A percentile compares a stretch with the other conserved stretches of the same genome.
Conservation (phyloP, 2,113 vertebrate species). For the Canis aureus region DNA sequence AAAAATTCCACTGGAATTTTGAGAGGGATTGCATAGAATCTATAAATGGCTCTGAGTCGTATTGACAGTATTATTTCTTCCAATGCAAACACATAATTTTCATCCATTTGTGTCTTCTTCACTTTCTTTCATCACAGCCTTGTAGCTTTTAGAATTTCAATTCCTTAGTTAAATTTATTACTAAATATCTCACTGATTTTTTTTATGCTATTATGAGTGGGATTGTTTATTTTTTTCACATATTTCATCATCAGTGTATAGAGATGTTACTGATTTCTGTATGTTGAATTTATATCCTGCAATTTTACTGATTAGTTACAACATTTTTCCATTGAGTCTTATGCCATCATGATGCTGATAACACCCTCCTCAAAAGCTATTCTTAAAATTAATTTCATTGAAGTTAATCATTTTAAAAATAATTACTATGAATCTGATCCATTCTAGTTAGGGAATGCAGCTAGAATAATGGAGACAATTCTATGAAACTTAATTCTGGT, state of each 20-base stretch:
- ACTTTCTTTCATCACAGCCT: background rate
- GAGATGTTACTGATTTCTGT: background rate
- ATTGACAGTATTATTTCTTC: background rate
- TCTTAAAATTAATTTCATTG: background rate
- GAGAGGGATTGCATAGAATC: background rate
- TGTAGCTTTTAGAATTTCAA: background rate
- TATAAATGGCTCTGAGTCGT: background rate
- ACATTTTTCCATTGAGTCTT: background rate
- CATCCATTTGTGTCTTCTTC: background rate
- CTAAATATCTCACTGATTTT: background rate
- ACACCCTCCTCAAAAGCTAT: background rate
- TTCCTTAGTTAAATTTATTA: background rate
- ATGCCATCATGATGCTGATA: background rate
- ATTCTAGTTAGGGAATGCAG: background rate
- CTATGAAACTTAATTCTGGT: background rate
- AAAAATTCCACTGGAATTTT: background rate
- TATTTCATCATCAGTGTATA: background rate
- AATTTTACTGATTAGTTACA: background rate
- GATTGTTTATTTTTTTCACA: background rate
- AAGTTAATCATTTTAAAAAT: background rate
- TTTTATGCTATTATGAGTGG: background rate
- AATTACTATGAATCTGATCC: background rate
- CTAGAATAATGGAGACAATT: background rate
- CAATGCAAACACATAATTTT: background rate
- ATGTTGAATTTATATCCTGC: background rate